Conservation (phyloP, 2,113 vertebrate genomes). For the Junco hyemalis region DNA sequence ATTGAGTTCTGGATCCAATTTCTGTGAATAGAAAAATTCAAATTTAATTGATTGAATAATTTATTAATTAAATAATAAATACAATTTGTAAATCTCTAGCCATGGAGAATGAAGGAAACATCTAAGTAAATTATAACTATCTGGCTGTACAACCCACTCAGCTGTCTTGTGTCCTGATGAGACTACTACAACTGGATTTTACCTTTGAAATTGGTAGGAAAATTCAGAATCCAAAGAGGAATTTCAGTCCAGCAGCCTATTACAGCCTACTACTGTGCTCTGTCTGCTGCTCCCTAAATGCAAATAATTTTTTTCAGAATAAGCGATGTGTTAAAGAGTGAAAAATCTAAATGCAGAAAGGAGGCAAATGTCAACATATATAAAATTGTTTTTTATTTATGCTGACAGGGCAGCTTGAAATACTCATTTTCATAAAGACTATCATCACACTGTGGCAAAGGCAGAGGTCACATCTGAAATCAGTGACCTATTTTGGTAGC, state of each 20-base stretch:
- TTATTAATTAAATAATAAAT: not conserved
- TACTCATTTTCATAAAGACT: not conserved
- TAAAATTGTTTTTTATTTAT: not conserved
- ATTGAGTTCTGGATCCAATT: not conserved
- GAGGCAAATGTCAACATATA: not conserved
- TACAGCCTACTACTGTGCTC: fast-evolving
- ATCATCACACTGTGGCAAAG: fast-evolving
- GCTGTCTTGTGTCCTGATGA: not conserved
- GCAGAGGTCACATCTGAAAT: not conserved
- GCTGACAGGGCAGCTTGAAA: not conserved
- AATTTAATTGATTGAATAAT: not conserved
- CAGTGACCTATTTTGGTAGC: not conserved
- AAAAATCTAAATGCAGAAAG: not conserved
- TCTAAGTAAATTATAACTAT: not conserved
- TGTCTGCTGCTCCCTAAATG: not conserved
- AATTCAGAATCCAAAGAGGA: not conserved
- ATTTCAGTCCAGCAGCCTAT: not conserved
- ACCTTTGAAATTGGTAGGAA: not conserved
- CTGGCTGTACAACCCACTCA: not conserved
- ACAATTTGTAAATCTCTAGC: not conserved
- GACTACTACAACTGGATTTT: not conserved
- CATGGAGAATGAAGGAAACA: not conserved
- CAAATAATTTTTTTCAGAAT: not conserved
- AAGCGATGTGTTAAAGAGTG: not conserved
- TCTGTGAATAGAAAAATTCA: not conserved